Base-by-base conservation (phyloP, 2,113 vertebrate genomes). In the Caloenas nicobarica region DNA sequence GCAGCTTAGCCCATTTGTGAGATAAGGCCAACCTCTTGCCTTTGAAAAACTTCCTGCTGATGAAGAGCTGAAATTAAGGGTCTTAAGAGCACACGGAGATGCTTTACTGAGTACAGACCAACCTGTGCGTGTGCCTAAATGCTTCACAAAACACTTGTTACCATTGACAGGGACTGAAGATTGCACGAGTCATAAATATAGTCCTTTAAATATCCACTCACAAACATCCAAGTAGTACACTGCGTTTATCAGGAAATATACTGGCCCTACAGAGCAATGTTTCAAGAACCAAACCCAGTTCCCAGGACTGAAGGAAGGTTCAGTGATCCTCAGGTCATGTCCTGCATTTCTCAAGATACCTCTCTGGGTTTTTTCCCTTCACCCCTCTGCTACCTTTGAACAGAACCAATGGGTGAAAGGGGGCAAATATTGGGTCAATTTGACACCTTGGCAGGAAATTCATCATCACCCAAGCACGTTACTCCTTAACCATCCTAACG, bases 341-440 rank as follows among this genome's bases (percentile, higher is more conserved):
- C 11, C 16, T 14, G 26, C 29, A 17, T 51, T 64, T 86, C 51
- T 42, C 12, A 48, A 87, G 48, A 42, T 16, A 15, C 2, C 19
- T 42, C 3, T 7, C 40, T 31, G 16, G 36, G 0, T 5, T 61
- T 70, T 34, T 28, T 1, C 1, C 23, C 26, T 23, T 19, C 2
- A 26, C 4, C 5, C 14, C 23, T 61, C 36, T 48, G 13, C 19
- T 58, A 26, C 16, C 17, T 19, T 0, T 28, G 53, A 46, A 29
- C 0, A 51, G 40, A 85, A 68, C 11, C 42, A 23, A 11, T 2
- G 21, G 10, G 6, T 36, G 42, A 31, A 50, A 62, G 11, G 22
- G 65, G 17, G 36, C 34, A 72, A 56, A 28, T 3, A 3, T 16
- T 15, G 12, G 13, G 69, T 48, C 74, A 46, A 54, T 51, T 26